These are phyloP conservation scores for Stictocephala bisonia DNA, from an alignment of 2,888 invertebrate genomes.

Conservation along the genomic window DNA sequence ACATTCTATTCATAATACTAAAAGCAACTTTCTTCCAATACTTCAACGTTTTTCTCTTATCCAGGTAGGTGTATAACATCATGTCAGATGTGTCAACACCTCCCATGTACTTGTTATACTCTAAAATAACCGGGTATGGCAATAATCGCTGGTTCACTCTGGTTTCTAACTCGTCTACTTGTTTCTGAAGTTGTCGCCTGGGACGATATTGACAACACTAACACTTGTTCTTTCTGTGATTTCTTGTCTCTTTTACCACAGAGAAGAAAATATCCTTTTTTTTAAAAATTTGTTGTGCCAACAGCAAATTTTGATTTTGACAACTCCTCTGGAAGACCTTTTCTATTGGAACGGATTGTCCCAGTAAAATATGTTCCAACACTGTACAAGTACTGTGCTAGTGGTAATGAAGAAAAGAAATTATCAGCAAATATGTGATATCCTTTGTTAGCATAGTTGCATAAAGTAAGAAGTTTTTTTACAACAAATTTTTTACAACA, in stretches of 20 bases:
- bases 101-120: no score
- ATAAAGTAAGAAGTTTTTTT: background rate
- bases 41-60: no score
- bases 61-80: no score
- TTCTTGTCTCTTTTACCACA: slow-evolving; percentile 2
- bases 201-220: background rate
- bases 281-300: background rate
- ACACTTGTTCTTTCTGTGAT: no score
- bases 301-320: background rate
- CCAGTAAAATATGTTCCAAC: slow-evolving; percentile 2
- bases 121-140: no score
- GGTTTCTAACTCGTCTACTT: background rate
- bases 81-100: no score
- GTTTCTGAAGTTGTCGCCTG: background rate
- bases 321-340: background rate
- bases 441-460: background rate
- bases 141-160: no score
- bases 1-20: no score
- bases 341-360: background rate
- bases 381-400: no score
- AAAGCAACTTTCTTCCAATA: no score
- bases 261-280: background rate
- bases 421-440: background rate
- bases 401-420: background rate
- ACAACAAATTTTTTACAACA: background rate